These are phyloP conservation scores for Misgurnus mizolepis DNA, from an alignment of 2,113 vertebrate genomes.

Conservation along the genomic window DNA sequence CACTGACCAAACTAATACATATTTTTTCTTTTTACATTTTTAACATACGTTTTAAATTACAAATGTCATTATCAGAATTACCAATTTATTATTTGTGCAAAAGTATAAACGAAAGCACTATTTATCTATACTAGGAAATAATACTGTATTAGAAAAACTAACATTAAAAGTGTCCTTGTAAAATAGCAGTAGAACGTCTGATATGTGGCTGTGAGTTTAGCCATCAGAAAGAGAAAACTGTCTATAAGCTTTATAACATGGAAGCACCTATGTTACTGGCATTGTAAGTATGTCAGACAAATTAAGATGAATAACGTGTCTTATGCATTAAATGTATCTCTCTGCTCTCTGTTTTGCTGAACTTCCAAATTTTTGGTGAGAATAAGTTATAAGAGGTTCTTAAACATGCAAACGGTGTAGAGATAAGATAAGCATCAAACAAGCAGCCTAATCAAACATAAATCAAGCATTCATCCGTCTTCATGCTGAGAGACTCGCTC, in stretches of 20 bases:
- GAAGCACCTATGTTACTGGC: neutral
- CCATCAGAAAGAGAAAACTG: neutral
- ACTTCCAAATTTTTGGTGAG: slow-evolving; percentile 4
- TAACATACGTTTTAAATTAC: too few species aligned
- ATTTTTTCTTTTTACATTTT: too few species aligned
- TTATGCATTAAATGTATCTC: neutral
- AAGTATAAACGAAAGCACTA: too few species aligned
- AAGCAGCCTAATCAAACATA: slow-evolving; percentile 37
- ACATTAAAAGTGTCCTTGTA: too few species aligned
- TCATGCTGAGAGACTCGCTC: neutral
- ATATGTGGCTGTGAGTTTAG: too few species aligned
- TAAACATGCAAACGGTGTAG: neutral
- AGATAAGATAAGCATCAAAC: slow-evolving; percentile 42
- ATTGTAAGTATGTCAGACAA: slow-evolving; percentile 15
- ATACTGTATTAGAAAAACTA: too few species aligned
- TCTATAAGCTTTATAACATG: slow-evolving; percentile 1
- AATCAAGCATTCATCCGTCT: slow-evolving; percentile 46
- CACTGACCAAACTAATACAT: too few species aligned
- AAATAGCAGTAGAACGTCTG: too few species aligned
- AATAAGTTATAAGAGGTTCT: neutral
- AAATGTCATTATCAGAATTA: too few species aligned
- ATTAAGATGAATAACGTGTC: slow-evolving; percentile 20
- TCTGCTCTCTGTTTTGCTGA: neutral
- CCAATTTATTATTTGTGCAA: too few species aligned
- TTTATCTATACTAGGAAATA: too few species aligned